These are phyloP conservation scores for Gari tellinella DNA, from an alignment of 2,888 invertebrate species.

Conservation along the genomic window DNA sequence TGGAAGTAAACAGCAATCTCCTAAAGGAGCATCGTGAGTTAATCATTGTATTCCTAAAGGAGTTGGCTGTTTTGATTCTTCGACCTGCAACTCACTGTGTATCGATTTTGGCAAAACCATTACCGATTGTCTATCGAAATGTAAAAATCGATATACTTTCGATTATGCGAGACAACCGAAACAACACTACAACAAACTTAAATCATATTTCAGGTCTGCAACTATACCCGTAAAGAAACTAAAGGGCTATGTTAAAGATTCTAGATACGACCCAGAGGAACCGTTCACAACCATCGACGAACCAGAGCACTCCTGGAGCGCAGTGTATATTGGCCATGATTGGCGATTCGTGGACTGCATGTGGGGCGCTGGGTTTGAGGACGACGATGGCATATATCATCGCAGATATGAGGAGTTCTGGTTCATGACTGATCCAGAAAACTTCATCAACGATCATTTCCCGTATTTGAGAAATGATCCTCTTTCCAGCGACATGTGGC, in stretches of 20 bases:
- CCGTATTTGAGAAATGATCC: slow-evolving; percentile 58
- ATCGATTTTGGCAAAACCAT: too few relatives aligned
- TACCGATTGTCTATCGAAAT: too few relatives aligned
- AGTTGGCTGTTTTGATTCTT: too few relatives aligned
- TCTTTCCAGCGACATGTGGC: slow-evolving; percentile 60
- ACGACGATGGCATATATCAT: slow-evolving; percentile 53
- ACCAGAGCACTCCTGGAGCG: slow-evolving; percentile 66
- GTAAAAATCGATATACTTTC: too few relatives aligned
- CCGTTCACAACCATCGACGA: slow-evolving; percentile 50
- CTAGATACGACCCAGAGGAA: slow-evolving; percentile 51
- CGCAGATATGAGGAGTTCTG: slow-evolving; percentile 57
- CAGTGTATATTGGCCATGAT: slow-evolving; percentile 54
- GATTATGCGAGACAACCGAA: too few relatives aligned
- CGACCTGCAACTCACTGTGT: too few relatives aligned
- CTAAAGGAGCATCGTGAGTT: too few relatives aligned
- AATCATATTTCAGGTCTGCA: slow-evolving; percentile 34
- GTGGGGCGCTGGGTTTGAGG: slow-evolving; percentile 62
- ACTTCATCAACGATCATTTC: slow-evolving; percentile 64
- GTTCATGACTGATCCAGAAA: slow-evolving; percentile 66
- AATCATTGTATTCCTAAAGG: too few relatives aligned
- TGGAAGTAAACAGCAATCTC: too few relatives aligned
- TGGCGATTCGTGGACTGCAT: slow-evolving; percentile 67
- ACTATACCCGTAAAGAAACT: slow-evolving; percentile 58
- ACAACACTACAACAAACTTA: too few relatives aligned
- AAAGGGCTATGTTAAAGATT: slow-evolving; percentile 61